These are phyloP conservation scores for Trididemnum clinides DNA, from an alignment of 23 tunicate genomes.

Conservation along the genomic window DNA sequence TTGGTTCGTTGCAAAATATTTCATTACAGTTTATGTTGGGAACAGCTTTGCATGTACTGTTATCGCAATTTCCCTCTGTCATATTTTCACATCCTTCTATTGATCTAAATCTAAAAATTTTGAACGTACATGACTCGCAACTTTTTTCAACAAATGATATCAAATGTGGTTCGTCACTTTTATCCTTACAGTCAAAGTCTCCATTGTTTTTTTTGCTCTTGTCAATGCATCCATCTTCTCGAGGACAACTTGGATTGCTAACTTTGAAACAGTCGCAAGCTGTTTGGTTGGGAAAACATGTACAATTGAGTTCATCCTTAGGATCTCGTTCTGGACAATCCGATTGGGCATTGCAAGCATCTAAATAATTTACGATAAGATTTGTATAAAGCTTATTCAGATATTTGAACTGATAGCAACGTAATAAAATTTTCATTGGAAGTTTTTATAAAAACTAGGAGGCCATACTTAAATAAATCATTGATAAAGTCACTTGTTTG, in stretches of 20 bases:
- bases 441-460: no score
- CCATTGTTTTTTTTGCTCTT: background rate
- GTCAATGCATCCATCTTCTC: background rate
- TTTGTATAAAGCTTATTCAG: no score
- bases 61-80: background rate
- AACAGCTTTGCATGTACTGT: background rate
- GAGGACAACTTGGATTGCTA: background rate
- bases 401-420: no score
- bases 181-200: background rate
- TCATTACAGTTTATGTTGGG: background rate
- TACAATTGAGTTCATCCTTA: no score
- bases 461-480: no score
- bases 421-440: no score
- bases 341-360: no score
- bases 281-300: no score
- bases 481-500: no score
- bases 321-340: no score
- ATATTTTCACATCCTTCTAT: background rate
- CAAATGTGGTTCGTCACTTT: background rate
- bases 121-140: background rate
- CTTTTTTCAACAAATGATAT: background rate
- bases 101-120: background rate
- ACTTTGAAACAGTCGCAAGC: background rate
- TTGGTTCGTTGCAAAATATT: background rate
- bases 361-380: no score